Conservation (phyloP, 2,888 invertebrate species). For the Hirtodrosophila confusa region DNA sequence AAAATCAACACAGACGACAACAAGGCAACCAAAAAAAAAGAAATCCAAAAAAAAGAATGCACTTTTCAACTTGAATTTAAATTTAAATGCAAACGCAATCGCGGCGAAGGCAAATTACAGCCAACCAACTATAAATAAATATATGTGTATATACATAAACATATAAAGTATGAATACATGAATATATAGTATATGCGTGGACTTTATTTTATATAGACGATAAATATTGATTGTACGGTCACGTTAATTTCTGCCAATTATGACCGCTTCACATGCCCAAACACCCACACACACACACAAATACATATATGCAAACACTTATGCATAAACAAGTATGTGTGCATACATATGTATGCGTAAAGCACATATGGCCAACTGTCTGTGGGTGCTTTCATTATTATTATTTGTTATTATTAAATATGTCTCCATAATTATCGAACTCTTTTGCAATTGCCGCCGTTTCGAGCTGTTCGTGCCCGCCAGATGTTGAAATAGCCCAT, state of each 20-base stretch:
- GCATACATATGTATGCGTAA: neutral
- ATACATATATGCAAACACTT: slow-evolving; percentile 17
- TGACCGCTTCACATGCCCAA: slow-evolving; percentile 48
- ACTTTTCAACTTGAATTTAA: slow-evolving; percentile 72
- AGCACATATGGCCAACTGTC: slow-evolving; percentile 22
- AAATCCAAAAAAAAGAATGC: slow-evolving; percentile 28
- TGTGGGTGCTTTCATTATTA: slow-evolving; percentile 37
- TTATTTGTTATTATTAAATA: slow-evolving; percentile 63
- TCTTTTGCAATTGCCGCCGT: slow-evolving; percentile 23
- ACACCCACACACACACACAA: slow-evolving; percentile 12
- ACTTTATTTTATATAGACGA: slow-evolving; percentile 59
- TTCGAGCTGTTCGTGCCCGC: slow-evolving; percentile 10
- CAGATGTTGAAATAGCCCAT: slow-evolving; percentile 39
- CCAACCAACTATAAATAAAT: slow-evolving; percentile 54
- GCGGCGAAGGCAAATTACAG: slow-evolving; percentile 59
- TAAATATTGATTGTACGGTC: slow-evolving; percentile 73
- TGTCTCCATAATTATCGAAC: slow-evolving; percentile 62
- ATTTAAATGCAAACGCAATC: slow-evolving; percentile 73
- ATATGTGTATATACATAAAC: slow-evolving; percentile 15
- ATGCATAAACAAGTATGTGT: slow-evolving; percentile 18
- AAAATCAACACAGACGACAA: slow-evolving; percentile 67
- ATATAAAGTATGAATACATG: slow-evolving; percentile 29
- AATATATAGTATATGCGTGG: slow-evolving; percentile 31
- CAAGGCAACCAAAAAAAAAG: slow-evolving; percentile 10
- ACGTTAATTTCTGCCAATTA: slow-evolving; percentile 77